Base-by-base conservation (phyloP, 2,888 invertebrate genomes). In the Synergus gifuensis region DNA sequence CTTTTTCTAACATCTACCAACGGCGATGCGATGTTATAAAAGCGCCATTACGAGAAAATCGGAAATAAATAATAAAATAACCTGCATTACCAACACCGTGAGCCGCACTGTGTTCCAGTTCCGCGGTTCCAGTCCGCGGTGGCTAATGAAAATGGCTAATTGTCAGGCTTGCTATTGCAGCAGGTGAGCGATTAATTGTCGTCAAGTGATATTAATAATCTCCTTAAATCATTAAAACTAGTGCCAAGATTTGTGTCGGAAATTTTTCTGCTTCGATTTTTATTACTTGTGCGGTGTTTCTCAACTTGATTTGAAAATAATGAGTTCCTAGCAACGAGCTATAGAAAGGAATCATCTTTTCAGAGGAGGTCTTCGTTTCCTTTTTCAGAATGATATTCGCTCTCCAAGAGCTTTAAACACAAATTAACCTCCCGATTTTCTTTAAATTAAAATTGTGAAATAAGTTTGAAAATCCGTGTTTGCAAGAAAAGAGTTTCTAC, bases 91-190 rank as follows among this genome's bases (percentile, higher is more conserved):
- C 66, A 66, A 46, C 22, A 76, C 11, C 12, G 11, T 60, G 18
- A 60, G 22, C 22, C 60, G 22, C 60, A 60, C 18, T 22, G 60
- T 28, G 18, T 60, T 60, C 12, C 60, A 60, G 12, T 28, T 28
- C 22, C 22, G 22, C 22, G 22, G 22, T 28, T 28, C 22, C 22
- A 28, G 22, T 28, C 22, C 22, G 22, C 60, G 76, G 85, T 85
- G 81, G 82, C 84, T 86, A 90, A 86, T 86, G 88, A 90, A 90
- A 91, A 91, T 91, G 91, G 91, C 90, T 89, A 91, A 90, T 91
- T 89, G 89, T 89, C 89, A 89, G 89, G 87, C 86, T 86, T 85
- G 86, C 87, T 88, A 88, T 89, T 88, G 88, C 86, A 89, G 88
- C 91, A 91, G 91, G 91, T 91, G 90, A 90, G 90, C 87, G 83